Evolutionary conservation across 2,888 invertebrate genomes (phyloP).

Genomic region (Scaptomyza caliginosa): DNA sequence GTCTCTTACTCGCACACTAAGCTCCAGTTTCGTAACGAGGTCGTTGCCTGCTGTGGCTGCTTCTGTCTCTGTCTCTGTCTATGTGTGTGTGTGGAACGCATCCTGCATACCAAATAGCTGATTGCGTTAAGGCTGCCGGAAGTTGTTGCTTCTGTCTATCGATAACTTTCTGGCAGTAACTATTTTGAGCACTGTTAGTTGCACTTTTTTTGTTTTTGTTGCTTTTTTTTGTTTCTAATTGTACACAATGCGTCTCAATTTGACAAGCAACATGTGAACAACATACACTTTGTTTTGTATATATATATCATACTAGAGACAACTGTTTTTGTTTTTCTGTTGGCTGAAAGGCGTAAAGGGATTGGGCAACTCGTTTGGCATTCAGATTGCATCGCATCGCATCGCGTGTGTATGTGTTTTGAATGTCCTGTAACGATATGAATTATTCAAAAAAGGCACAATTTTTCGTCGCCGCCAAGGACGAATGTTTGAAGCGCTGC

Average conservation of each 20-base stretch:
- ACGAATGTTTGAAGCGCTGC: slow-evolving; percentile 79
- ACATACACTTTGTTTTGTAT: slow-evolving; percentile 14
- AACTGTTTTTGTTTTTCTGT: slow-evolving; percentile 25
- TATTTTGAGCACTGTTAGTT: slow-evolving; percentile 50
- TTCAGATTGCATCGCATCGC: slow-evolving; percentile 83
- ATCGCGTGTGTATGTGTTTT: slow-evolving; percentile 78
- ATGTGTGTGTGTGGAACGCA: slow-evolving; percentile 54
- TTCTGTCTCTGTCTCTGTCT: slow-evolving; percentile 3
- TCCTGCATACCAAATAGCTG: slow-evolving; percentile 73
- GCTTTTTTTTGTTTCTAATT: slow-evolving; percentile 44
- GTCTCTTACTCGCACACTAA: slow-evolving; percentile 13
- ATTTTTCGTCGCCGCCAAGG: slow-evolving; percentile 81
- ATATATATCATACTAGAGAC: slow-evolving; percentile 15
- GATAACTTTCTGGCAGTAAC: slow-evolving; percentile 63
- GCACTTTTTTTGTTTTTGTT: slow-evolving; percentile 40
- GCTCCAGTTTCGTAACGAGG: slow-evolving; percentile 77
- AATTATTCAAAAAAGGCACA: slow-evolving; percentile 83
- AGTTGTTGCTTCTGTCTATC: slow-evolving; percentile 53
- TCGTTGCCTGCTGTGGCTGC: slow-evolving; percentile 63
- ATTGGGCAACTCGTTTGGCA: slow-evolving; percentile 71
- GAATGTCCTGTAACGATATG: slow-evolving; percentile 84
- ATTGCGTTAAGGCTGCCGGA: slow-evolving; percentile 43
- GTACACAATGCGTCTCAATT: slow-evolving; percentile 69
- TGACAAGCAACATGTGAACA: slow-evolving; percentile 73
- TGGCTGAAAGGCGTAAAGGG: neutral